Evolutionary conservation across 2,797 vertebrate genomes (phyloP).

Genomic region (Passerculus sandwichensis): DNA sequence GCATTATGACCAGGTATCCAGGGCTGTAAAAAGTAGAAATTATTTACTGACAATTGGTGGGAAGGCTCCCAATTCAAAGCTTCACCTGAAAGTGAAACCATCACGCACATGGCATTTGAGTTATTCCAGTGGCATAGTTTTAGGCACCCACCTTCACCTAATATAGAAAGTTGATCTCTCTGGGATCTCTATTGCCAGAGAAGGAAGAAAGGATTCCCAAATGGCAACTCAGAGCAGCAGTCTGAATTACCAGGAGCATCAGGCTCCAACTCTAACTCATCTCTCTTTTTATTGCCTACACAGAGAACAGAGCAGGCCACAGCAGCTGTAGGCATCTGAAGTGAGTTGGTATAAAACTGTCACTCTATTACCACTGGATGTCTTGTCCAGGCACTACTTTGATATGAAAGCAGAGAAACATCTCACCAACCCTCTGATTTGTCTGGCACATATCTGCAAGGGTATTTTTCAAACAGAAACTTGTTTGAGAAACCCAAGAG

Average conservation of each 20-base stretch:
- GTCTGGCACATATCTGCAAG: not conserved
- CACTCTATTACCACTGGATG: not conserved
- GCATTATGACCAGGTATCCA: not conserved
- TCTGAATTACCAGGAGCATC: not conserved
- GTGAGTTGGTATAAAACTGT: not conserved
- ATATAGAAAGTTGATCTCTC: not conserved
- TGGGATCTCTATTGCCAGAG: not conserved
- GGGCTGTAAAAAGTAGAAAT: not conserved
- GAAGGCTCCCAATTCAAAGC: not conserved
- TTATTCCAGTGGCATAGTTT: not conserved
- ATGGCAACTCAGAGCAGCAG: not conserved
- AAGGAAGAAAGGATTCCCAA: not conserved
- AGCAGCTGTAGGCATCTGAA: not conserved
- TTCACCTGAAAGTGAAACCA: not conserved
- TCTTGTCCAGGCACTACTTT: not conserved
- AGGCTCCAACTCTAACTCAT: not conserved
- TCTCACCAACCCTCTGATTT: not conserved
- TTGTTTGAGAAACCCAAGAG: not conserved
- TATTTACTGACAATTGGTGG: not conserved
- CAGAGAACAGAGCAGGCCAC: not conserved
- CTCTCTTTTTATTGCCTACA: not conserved
- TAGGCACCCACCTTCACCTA: not conserved
- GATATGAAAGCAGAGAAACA: not conserved
- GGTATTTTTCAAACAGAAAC: not conserved
- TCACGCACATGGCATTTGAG: accelerated